A percentile compares a stretch with the other conserved stretches of the same genome.
Conservation (phyloP, 2,113 vertebrate species). For the Anoura caudifer region DNA sequence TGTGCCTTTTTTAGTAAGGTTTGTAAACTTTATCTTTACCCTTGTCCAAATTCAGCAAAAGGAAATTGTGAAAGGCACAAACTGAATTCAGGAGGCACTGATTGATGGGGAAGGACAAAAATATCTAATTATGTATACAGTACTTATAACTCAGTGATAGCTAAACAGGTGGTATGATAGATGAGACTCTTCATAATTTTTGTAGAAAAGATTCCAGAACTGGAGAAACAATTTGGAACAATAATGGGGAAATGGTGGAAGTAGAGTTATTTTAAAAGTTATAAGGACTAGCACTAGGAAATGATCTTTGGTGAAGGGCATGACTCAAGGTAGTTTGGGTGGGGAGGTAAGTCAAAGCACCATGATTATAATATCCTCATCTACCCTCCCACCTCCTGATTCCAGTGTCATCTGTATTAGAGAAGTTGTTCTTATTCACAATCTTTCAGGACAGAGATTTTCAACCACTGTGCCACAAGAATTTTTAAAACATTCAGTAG, state of each 20-base stretch:
- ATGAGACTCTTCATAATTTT: not conserved
- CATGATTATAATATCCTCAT: not conserved
- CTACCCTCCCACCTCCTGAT: not conserved
- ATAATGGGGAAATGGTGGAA: not conserved
- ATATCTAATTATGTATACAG: constrained; percentile 6
- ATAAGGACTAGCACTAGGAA: not conserved
- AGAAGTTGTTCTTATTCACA: not conserved
- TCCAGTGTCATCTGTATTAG: not conserved
- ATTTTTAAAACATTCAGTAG: not conserved
- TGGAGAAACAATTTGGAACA: not conserved
- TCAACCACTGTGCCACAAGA: not conserved
- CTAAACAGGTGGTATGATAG: not conserved
- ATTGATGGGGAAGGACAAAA: constrained; percentile 44
- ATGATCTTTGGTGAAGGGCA: not conserved
- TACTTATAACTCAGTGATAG: not conserved
- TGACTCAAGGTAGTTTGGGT: not conserved
- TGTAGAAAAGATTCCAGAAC: not conserved
- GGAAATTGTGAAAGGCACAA: constrained; percentile 12
- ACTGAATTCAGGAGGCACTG: constrained; percentile 43
- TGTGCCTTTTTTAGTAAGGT: not conserved
- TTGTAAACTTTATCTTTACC: constrained; percentile 19
- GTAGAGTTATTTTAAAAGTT: not conserved
- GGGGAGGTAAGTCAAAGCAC: not conserved
- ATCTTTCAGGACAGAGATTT: not conserved
- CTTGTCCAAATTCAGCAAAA: not conserved